Evolutionary conservation across 2,113 vertebrate species (phyloP), one percentile per base, ranked within the genome.

Genomic region (Empidonax alnorum): DNA sequence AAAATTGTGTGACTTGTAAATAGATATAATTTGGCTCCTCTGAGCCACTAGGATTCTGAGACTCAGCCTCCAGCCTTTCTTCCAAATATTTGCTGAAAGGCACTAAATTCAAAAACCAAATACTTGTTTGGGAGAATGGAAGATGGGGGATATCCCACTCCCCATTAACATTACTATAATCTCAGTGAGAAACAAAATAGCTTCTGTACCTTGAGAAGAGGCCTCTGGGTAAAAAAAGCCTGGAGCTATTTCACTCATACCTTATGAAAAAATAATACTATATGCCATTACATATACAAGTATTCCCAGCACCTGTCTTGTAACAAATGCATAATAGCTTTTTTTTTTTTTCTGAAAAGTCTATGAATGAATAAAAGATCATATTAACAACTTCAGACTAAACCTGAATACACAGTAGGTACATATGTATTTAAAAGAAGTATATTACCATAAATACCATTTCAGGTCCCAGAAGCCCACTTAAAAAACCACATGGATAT

Each of bases 181-280:
- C 80, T 89, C n/a, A 91, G 10, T 42, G 42, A 80, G 86, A 56
- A 95, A 68, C 25, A 17, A 92, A 97, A 87, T 20, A 88, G 24
- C 50, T 72, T 14, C 33, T 31, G 3, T 63, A 55, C 12, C 71
- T 62, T 80, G 28, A 79, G 63, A 55, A 94, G 79, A 75, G 30
- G 46, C 22, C 39, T 84, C 24, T 49, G 84, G 46, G 67, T 84
- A 93, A 90, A 96, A 84, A 84, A 71, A 6, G 55, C 67, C 55
- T 86, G 31, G 8, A 93, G 82, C 66, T 82, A 75, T 87, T 91
- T 91, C 28, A 72, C 71, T 91, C 71, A 71, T 19, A 75, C 4
- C 15, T 82, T 52, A 93, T 91, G 66, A 91, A 93, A 95, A 89
- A 94, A 65, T 75, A 72, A 82, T 71, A 75, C 8, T 73, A 50